These are phyloP conservation scores for Atrichornis clamosus DNA, from an alignment of 2,113 vertebrate species.

Conservation along the genomic window DNA sequence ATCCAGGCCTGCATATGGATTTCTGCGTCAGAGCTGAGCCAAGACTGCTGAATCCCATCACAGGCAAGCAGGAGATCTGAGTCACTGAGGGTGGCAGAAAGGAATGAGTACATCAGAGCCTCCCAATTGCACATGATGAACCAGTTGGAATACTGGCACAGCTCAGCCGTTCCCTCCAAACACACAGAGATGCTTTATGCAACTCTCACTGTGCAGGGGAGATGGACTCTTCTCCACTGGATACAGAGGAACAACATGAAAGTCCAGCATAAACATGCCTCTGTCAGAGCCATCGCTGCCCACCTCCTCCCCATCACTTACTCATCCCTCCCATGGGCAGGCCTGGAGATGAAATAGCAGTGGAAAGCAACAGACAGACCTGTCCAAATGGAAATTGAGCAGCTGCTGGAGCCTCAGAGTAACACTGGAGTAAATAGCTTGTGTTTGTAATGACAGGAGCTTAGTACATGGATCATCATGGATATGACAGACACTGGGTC, in stretches of 20 bases:
- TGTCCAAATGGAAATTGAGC: not conserved
- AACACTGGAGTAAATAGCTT: not conserved
- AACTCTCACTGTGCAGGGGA: not conserved
- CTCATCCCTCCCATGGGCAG: slow-evolving; percentile 15
- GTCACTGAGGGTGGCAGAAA: slow-evolving; percentile 17
- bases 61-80: not conserved
- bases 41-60: not conserved
- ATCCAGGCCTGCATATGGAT: not conserved
- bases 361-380: not conserved
- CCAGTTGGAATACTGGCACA: not conserved
- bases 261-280: slow-evolving; percentile 31
- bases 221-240: not conserved
- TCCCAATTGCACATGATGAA: not conserved
- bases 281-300: not conserved
- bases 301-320: slow-evolving; percentile 22
- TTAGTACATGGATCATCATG: not conserved
- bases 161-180: not conserved
- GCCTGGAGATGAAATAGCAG: not conserved
- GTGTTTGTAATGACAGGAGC: not conserved
- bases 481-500: not conserved
- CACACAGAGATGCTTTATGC: not conserved
- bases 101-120: not conserved
- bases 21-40: not conserved
- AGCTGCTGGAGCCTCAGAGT: not conserved
- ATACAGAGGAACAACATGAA: not conserved